Evolutionary conservation across 2,113 vertebrate species (phyloP), one percentile per base, ranked within the genome.

Genomic region (Atlantisia rogersi): DNA sequence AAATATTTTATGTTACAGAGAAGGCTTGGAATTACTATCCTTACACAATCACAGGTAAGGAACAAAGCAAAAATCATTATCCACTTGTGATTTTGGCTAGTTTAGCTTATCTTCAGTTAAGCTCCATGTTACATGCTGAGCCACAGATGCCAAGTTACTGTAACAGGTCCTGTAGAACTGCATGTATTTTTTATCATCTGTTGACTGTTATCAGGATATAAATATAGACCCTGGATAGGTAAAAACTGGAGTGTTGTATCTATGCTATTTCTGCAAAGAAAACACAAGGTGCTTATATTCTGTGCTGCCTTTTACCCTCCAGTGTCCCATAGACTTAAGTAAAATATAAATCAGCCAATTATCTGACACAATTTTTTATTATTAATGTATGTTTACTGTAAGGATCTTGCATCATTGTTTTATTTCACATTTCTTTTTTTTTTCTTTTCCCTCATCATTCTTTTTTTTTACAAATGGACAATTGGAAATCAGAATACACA

Each of bases 1-100:
- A 99, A 97, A 99, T 99, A 97, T 99, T 99, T 98, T 99, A 99
- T 8, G 98, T 99, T 88, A 99, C 99, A 10, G 99, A 99, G 97
- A 99, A 99, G 96, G 99, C 99, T 3, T 99, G 99, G 99, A 99
- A 99, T 98, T 99, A 99, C 80, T 99, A 99, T 86, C 99, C 99
- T 46, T 99, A 99, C 86, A 99, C 99, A 74, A 98, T 99, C 94
- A 99, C 99, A 98, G 99, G 99, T 99, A 97, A 98, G 98, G 76
- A 63, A 42, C 35, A n/a, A 31, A 73, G 71, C 71, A 81, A 67
- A 92, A 73, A 35, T 69, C 3, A 29, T 76, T 44, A 39, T 9
- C 44, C 32, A n/a, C 13, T 31, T 56, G n/a, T 80, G 55, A 21
- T 86, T 86, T 48, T 64, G 73, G 29, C 12, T 91, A 86, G 56